Percentiles rank a stretch among this genome's conserved stretches.
These are phyloP conservation scores for Takifugu rubripes DNA, from an alignment of 2,797 vertebrate genomes.

Conservation along the genomic window DNA sequence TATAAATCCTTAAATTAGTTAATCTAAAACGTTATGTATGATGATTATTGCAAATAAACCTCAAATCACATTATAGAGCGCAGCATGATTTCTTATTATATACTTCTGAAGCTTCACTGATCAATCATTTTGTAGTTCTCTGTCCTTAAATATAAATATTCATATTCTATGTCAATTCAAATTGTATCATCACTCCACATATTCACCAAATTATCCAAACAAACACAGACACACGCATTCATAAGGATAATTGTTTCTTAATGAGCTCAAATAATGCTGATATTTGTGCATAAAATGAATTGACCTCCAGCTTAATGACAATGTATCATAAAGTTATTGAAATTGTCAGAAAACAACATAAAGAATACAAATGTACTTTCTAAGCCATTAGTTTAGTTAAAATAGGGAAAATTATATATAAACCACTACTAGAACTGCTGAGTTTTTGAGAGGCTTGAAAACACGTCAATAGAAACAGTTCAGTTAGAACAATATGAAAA, in stretches of 20 bases:
- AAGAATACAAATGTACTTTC: too few relatives aligned
- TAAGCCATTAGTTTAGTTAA: too few relatives aligned
- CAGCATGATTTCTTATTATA: too few relatives aligned
- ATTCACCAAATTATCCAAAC: conserved; percentile 52
- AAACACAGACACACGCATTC: conserved; percentile 44
- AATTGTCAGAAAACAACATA: too few relatives aligned
- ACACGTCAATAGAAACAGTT: too few relatives aligned
- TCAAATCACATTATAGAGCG: not conserved
- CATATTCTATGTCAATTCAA: conserved; percentile 34
- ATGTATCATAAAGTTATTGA: too few relatives aligned
- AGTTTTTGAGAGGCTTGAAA: too few relatives aligned
- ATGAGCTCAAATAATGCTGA: conserved; percentile 81
- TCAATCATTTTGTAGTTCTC: conserved; percentile 21
- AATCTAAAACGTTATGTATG: too few relatives aligned
- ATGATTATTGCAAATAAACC: not conserved
- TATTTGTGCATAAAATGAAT: conserved; percentile 38
- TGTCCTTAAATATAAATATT: conserved; percentile 35
- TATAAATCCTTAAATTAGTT: too few relatives aligned
- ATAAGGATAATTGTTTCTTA: conserved; percentile 76
- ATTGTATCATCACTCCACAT: conserved; percentile 28
- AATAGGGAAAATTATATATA: too few relatives aligned
- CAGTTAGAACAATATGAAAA: conserved; percentile 1
- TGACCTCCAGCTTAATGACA: too few relatives aligned
- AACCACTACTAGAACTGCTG: too few relatives aligned
- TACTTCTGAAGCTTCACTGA: conserved; percentile 13